Percentiles rank a stretch among this genome's conserved stretches.
These are phyloP conservation scores for Eudyptes chrysolophus DNA, from an alignment of 2,113 vertebrate species.

Conservation along the genomic window DNA sequence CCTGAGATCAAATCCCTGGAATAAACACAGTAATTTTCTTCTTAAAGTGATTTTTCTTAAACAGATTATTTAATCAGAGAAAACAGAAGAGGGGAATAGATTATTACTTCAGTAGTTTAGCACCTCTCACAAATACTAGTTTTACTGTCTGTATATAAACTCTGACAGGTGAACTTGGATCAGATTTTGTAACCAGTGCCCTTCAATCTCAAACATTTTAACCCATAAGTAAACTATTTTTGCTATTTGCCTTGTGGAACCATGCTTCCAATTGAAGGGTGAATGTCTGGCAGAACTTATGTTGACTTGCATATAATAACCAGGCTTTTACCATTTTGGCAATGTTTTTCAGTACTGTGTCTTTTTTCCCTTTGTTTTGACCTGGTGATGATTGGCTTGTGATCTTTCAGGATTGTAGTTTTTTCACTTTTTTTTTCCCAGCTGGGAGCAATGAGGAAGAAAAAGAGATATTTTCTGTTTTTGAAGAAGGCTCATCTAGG, in stretches of 20 bases:
- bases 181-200: background rate
- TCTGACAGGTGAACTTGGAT: background rate
- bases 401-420: background rate
- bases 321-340: background rate
- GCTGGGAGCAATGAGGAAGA: background rate
- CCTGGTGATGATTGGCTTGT: background rate
- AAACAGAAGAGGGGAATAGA: background rate
- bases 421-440: background rate
- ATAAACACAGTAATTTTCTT: background rate
- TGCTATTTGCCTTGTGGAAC: background rate
- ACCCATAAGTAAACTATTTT: background rate
- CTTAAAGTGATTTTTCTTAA: background rate
- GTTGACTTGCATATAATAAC: background rate
- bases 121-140: background rate
- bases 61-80: background rate
- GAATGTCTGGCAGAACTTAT: background rate
- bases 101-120: background rate
- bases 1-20: background rate
- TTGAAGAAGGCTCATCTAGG: background rate
- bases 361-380: background rate
- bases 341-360: background rate
- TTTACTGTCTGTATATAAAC: background rate
- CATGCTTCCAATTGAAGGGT: background rate
- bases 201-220: background rate
- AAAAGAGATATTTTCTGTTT: background rate